These are phyloP conservation scores for Sebastes schlegelii DNA, from an alignment of 2,113 vertebrate genomes.

Conservation along the genomic window DNA sequence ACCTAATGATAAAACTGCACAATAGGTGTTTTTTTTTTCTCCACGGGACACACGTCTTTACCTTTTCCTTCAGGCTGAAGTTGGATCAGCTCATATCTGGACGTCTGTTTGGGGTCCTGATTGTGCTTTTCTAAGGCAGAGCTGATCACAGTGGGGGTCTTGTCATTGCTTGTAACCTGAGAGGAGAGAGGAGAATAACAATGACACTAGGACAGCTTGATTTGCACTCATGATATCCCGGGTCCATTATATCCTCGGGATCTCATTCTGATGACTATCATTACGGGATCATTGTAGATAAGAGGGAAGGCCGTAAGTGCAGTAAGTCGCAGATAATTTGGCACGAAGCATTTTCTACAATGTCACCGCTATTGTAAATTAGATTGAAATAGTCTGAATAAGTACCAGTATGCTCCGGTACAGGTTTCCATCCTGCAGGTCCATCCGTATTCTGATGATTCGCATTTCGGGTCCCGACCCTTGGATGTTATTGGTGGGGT, in stretches of 20 bases:
- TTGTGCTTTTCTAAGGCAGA: slow-evolving; percentile 91
- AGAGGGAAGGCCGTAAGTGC: slow-evolving; percentile 35
- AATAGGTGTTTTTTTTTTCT: background rate
- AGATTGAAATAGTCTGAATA: background rate
- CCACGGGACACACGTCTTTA: slow-evolving; percentile 54
- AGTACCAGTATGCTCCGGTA: slow-evolving; percentile 93
- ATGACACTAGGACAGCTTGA: slow-evolving; percentile 47
- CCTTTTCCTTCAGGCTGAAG: slow-evolving; percentile 91
- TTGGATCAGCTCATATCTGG: slow-evolving; percentile 90
- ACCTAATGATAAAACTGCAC: background rate
- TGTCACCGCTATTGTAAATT: background rate
- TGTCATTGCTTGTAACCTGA: slow-evolving; percentile 93
- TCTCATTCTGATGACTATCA: slow-evolving; percentile 60
- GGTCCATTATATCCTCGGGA: slow-evolving; percentile 28
- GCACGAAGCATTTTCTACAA: background rate
- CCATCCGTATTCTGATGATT: slow-evolving; percentile 91
- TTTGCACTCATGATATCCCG: slow-evolving; percentile 47
- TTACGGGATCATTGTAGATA: slow-evolving; percentile 50
- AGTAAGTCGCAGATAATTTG: slow-evolving; percentile 34
- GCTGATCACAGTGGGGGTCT: slow-evolving; percentile 89
- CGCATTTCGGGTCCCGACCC: slow-evolving; percentile 84
- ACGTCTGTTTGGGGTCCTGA: slow-evolving; percentile 83
- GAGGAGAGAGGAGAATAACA: slow-evolving; percentile 35
- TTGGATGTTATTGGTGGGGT: slow-evolving; percentile 55
- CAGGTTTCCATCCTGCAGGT: slow-evolving; percentile 89